Evolutionary conservation across 1,140 invertebrate species (phyloP).

Genomic region (Bombus confusus): DNA sequence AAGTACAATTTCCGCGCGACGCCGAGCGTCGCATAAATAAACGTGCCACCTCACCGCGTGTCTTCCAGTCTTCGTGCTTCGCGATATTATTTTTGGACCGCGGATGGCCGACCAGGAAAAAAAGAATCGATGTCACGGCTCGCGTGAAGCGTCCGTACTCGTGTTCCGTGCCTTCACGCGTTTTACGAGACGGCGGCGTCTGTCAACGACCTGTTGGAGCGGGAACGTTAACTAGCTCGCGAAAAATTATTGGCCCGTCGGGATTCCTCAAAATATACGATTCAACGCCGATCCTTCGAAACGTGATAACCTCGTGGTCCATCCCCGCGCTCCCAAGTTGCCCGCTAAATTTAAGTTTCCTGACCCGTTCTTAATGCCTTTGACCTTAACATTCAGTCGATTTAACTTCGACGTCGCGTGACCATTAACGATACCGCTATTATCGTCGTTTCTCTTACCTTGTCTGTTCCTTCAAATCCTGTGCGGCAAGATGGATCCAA

Average conservation of each 20-base stretch:
- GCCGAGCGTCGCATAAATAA: background rate
- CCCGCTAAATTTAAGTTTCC: conserved; percentile 12
- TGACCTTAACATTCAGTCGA: background rate
- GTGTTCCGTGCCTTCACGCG: background rate
- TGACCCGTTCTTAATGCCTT: background rate
- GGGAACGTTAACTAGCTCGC: background rate
- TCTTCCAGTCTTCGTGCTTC: background rate
- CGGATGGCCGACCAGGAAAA: too few relatives aligned
- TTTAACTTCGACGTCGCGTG: background rate
- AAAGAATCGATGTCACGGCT: background rate
- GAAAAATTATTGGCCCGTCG: conserved; percentile 13
- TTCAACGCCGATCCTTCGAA: background rate
- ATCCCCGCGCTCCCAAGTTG: background rate
- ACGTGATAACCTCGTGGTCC: background rate
- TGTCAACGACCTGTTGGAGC: conserved; percentile 7
- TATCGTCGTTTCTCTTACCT: conserved; percentile 16
- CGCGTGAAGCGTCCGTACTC: background rate
- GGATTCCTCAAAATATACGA: background rate
- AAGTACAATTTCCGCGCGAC: background rate
- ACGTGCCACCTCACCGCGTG: background rate
- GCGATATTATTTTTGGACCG: background rate
- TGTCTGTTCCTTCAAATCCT: background rate
- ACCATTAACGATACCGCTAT: background rate
- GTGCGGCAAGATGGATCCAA: background rate
- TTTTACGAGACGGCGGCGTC: background rate